Evolutionary conservation across 1,140 invertebrate species (phyloP).

Genomic region (Drosophila bocqueti): DNA sequence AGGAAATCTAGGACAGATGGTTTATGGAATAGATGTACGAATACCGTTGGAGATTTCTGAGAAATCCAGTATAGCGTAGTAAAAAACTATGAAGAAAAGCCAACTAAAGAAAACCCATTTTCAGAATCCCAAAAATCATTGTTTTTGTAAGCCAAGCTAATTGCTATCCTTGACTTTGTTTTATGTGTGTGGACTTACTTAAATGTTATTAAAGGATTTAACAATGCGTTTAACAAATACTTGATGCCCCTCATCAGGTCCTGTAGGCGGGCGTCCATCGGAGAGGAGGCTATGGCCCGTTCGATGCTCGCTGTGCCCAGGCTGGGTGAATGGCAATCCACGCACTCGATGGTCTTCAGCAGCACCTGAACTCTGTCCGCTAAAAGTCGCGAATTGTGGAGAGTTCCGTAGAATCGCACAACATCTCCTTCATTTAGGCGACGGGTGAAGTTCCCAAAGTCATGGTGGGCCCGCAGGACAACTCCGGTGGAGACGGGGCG

Average conservation of each 20-base stretch:
- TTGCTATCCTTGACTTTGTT: neutral
- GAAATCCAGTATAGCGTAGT: neutral
- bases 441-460: constrained; percentile 90
- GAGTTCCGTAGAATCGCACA: constrained; percentile 89
- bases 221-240: constrained; percentile 90
- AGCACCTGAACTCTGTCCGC: constrained; percentile 84
- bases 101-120: too few species aligned
- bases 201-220: constrained; percentile 91
- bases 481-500: constrained; percentile 87
- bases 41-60: neutral
- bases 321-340: constrained; percentile 88
- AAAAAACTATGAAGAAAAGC: neutral
- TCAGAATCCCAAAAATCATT: neutral
- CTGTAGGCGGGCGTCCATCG: constrained; percentile 86
- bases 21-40: neutral
- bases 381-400: constrained; percentile 84
- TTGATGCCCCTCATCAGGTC: constrained; percentile 89
- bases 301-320: constrained; percentile 85
- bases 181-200: constrained; percentile 85
- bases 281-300: constrained; percentile 75
- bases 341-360: constrained; percentile 88
- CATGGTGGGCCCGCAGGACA: constrained; percentile 87
- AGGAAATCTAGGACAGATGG: neutral
- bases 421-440: constrained; percentile 89
- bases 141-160: neutral